phyloP scores from a whole-genome alignment of 1,140 invertebrate species.

The Dendroctonus valens region DNA sequence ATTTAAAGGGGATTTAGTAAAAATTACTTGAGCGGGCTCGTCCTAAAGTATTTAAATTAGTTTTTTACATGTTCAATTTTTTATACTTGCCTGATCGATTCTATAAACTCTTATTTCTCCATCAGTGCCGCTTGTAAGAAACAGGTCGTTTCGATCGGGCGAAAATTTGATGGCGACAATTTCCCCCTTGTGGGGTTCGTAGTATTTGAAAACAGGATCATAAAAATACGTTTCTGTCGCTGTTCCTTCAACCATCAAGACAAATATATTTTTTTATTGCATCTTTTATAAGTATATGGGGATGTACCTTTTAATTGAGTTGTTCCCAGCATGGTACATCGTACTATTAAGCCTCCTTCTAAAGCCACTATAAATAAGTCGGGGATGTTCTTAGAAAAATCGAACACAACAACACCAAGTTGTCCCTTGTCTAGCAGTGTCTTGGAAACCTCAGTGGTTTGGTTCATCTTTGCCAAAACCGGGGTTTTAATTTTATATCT shows the following conservation, averaged over 20 bases:
- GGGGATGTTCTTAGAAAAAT: slow-evolving; percentile 45
- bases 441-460: slow-evolving; percentile 27
- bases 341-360: slow-evolving; percentile 46
- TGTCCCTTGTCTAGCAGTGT: slow-evolving; percentile 36
- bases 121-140: slow-evolving; percentile 44
- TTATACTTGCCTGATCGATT: slow-evolving; percentile 39
- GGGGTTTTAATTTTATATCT: slow-evolving; percentile 44
- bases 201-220: slow-evolving; percentile 46
- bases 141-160: slow-evolving; percentile 44
- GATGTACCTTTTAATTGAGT: slow-evolving; percentile 43
- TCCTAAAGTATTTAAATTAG: slow-evolving; percentile 37
- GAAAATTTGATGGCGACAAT: slow-evolving; percentile 43
- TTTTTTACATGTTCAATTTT: background rate
- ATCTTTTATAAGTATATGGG: slow-evolving; percentile 2
- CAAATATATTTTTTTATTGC: background rate
- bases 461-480: slow-evolving; percentile 34
- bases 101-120: slow-evolving; percentile 46
- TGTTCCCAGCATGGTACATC: slow-evolving; percentile 45
- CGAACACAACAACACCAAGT: slow-evolving; percentile 44
- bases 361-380: slow-evolving; percentile 47
- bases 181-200: slow-evolving; percentile 46
- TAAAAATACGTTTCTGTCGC: slow-evolving; percentile 33
- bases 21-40: slow-evolving; percentile 46
- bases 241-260: background rate
- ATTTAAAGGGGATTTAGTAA: slow-evolving; percentile 35